Evolutionary conservation across 2,113 vertebrate species (phyloP).

Genomic region (Galeopterus variegatus): DNA sequence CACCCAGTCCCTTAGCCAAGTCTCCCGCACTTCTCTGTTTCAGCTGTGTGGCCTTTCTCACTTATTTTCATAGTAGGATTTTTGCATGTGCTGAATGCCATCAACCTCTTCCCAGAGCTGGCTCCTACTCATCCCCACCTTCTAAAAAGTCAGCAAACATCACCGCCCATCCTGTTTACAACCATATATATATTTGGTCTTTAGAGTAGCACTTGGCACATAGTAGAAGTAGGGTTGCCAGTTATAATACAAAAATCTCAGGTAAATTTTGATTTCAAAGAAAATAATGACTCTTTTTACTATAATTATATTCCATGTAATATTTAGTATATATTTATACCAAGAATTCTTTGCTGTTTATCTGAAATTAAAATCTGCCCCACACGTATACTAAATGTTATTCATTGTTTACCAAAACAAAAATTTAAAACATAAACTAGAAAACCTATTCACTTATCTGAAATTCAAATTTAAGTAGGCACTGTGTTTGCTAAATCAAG

Average conservation of each 20-base stretch:
- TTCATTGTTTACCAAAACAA: too few relatives aligned
- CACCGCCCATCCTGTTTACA: not conserved
- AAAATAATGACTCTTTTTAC: not conserved
- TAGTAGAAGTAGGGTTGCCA: not conserved
- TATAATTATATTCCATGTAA: not conserved
- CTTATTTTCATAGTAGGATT: not conserved
- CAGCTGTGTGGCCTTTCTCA: too few relatives aligned
- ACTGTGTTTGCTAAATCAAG: not conserved
- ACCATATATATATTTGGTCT: too few relatives aligned
- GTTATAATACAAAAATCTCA: not conserved
- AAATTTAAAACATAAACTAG: too few relatives aligned
- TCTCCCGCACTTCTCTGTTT: too few relatives aligned
- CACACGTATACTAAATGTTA: too few relatives aligned
- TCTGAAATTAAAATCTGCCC: not conserved
- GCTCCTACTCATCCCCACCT: not conserved
- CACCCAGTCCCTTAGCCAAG: too few relatives aligned
- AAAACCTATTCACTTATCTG: too few relatives aligned
- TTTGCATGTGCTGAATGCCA: not conserved
- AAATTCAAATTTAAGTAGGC: not conserved
- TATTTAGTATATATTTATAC: not conserved
- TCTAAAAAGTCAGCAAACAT: too few relatives aligned
- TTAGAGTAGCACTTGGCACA: not conserved
- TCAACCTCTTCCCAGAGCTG: not conserved
- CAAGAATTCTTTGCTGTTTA: not conserved
- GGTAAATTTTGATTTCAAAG: not conserved